Evolutionary conservation across 2,888 invertebrate species (phyloP), one percentile per base, ranked within the genome.

Genomic region (Matsumyia berberina): DNA sequence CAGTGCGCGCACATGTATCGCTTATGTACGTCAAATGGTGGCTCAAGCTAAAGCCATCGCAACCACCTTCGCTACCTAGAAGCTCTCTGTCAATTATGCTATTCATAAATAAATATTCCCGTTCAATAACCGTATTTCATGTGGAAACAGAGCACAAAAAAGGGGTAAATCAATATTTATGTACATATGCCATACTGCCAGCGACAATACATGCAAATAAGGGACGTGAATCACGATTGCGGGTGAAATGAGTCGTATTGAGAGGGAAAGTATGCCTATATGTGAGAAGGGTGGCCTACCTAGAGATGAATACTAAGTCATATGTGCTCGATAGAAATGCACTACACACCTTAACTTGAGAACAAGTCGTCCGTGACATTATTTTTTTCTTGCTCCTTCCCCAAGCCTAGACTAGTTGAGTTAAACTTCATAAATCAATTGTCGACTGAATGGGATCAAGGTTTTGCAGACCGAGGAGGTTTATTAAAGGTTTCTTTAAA

Each of bases 121-220:
- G 44, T 66, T 82, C 76, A 53, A 66, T 57, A 72, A 49, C 44
- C 64, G 51, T 74, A 39, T 57, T 74, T 74, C 58, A 51, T 51
- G 58, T 31, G 24, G 6, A 42, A 33, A 46, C 5, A 46, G 37
- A 6, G 5, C 9, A 42, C 19, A 69, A 44, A 69, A 66, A 70
- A 58, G 51, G 57, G 70, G 55, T 72, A 49, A 76, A 76, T 82
- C 81, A 70, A 82, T 82, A 77, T 72, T 69, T 58, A 81, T 42
- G 33, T 60, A 81, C 51, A 24, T 60, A 46, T 67, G 80, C 57
- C 64, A 76, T n/a, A 70, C 17, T 66, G 57, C 64, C 49, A 64
- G 11, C 66, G 60, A 37, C 46, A 69, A 46, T 42, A 24, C 39
- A 80, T 69, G 69, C 69, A 69, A 74, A 81, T 74, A 64, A 49